These are phyloP conservation scores for Chinchilla lanigera DNA, from an alignment of 2,113 vertebrate species.

Conservation along the genomic window DNA sequence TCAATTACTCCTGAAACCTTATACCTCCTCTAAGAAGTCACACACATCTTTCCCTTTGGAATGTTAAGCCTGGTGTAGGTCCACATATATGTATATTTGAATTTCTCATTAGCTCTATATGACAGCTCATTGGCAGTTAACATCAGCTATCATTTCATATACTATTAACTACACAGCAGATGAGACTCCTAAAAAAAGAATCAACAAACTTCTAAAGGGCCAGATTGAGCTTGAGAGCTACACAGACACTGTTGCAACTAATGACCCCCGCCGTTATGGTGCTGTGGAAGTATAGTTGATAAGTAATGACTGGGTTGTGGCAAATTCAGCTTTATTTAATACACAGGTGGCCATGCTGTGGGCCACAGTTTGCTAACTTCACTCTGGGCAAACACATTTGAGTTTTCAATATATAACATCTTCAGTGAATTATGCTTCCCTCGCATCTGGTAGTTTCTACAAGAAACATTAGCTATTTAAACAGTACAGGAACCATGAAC, in stretches of 20 bases:
- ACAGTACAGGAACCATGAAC: background rate
- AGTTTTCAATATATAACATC: background rate
- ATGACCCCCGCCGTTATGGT: background rate
- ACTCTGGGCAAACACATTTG: background rate
- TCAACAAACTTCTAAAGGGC: background rate
- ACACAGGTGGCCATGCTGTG: background rate
- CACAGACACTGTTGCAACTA: background rate
- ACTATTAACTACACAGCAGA: background rate
- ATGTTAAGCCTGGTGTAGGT: background rate
- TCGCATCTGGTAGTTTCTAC: slow-evolving; percentile 20
- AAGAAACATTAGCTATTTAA: background rate
- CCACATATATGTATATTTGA: background rate
- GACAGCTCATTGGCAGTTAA: background rate
- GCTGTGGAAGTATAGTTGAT: background rate
- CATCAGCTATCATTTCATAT: background rate
- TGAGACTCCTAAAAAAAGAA: background rate
- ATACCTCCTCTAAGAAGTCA: background rate
- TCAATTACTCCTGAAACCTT: slow-evolving; percentile 33
- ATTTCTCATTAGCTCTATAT: background rate
- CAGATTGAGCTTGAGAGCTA: background rate
- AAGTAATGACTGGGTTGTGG: background rate
- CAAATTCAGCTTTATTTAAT: slow-evolving; percentile 3
- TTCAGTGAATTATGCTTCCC: background rate
- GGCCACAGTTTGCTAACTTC: background rate
- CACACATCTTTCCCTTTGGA: background rate